Conservation (phyloP, 2,113 vertebrate species). For the Lontra canadensis region DNA sequence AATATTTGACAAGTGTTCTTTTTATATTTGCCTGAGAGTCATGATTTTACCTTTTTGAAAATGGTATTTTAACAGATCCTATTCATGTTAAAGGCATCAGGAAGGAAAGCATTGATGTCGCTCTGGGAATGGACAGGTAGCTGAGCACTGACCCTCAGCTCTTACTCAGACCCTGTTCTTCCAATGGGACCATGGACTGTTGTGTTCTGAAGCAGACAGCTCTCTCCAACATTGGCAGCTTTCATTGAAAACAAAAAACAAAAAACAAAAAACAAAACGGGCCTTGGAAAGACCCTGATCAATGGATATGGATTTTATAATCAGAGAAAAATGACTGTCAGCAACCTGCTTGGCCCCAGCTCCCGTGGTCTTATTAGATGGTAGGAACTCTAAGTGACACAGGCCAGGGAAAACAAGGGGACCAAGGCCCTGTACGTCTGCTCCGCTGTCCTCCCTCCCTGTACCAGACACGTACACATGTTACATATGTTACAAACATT, state of each 20-base stretch:
- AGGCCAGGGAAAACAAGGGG: neutral
- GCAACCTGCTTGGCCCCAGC: neutral
- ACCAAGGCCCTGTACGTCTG: neutral
- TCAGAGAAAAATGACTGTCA: neutral
- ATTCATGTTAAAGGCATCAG: neutral
- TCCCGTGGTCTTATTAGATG: accelerated
- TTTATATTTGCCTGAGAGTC: neutral
- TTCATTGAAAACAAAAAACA: neutral
- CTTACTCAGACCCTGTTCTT: neutral
- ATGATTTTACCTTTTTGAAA: neutral
- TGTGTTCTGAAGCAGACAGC: neutral
- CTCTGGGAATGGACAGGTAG: neutral
- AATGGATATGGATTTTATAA: neutral
- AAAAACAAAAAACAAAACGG: neutral
- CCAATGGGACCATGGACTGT: neutral
- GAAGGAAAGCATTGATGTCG: neutral
- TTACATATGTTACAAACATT: too few species aligned
- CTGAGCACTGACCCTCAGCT: neutral
- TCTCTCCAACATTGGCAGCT: neutral
- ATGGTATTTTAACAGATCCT: neutral
- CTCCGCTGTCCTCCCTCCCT: neutral
- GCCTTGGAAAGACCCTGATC: neutral
- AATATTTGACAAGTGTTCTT: neutral
- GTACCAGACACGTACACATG: too few species aligned
- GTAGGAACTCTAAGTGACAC: neutral